Evolutionary conservation across 30 jellyfish, hydroid and myxozoan genomes (phyloP), one percentile per base, ranked within the genome.

Genomic region (Calvadosia cruxmelitensis): DNA sequence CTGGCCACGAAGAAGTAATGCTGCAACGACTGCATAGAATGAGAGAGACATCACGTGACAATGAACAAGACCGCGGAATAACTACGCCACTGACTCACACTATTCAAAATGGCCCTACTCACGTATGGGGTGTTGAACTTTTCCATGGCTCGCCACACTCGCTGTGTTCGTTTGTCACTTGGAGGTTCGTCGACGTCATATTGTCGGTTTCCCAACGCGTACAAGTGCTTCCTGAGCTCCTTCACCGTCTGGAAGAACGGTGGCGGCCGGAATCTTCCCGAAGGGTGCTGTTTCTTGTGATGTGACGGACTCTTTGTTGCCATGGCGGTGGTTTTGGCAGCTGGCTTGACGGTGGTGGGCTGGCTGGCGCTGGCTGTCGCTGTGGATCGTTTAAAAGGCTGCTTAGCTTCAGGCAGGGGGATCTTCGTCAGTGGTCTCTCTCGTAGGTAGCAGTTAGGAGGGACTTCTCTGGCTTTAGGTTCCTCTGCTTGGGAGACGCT

Each of bases 261-360:
- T 0, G 79, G 79, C 15, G 79, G 79, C 20, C 79, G 72, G 31
- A 69, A 69, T 16, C 79, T 42, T 2, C 79, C 79, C n/a, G 73
- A 42, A 5, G 57, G 15, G 10, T 42, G 57, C 20, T 42, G 57
- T 42, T 42, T 20, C 57, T 42, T 42, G 15, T 42, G 10, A n/a
- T n/a, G n/a, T n/a, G n/a, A n/a, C n/a, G n/a, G n/a, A n/a, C n/a
- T n/a, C n/a, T n/a, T n/a, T n/a, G n/a, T n/a, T n/a, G n/a, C n/a
- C n/a, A n/a, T n/a, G n/a, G n/a, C n/a, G 20, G 20, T 20, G 20
- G 57, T 42, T 5, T 42, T 20, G 10, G 10, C 20, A 5, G 57
- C 10, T 42, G 10, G 57, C 15, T 42, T 42, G 57, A 42, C 20
- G 20, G 57, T 20, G 10, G 57, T 42, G 10, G 57, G 20, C 10